These are phyloP conservation scores for Aldrovandia affinis DNA, from an alignment of 2,797 vertebrate species.

Conservation along the genomic window DNA sequence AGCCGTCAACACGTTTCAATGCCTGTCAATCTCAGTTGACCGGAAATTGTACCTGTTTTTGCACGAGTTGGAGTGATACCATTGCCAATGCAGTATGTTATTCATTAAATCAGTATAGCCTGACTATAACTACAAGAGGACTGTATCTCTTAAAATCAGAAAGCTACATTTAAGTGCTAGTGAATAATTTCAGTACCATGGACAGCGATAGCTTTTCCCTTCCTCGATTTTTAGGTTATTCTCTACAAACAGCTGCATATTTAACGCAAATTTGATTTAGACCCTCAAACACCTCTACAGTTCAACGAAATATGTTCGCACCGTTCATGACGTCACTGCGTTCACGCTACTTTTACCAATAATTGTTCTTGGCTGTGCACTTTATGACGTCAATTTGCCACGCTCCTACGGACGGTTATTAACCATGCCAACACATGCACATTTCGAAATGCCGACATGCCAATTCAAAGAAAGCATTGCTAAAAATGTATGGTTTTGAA, in stretches of 20 bases:
- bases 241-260: neutral
- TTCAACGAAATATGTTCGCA: neutral
- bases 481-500: neutral
- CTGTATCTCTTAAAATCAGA: neutral
- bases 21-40: slow-evolving; percentile 34
- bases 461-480: neutral
- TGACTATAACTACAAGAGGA: neutral
- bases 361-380: neutral
- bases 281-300: neutral
- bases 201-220: slow-evolving; percentile 55
- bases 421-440: neutral
- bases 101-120: neutral
- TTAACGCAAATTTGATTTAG: neutral
- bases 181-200: slow-evolving; percentile 67
- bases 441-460: neutral
- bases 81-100: neutral
- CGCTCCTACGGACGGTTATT: neutral
- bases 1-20: slow-evolving; percentile 38
- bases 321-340: neutral
- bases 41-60: no score
- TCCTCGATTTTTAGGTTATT: no score
- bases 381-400: neutral
- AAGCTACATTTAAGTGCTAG: neutral
- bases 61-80: neutral
- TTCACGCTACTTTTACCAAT: neutral